Percentiles rank a stretch among this genome's conserved stretches.
Conservation (phyloP, 2,888 invertebrate species). For the Drosophila nr. perissopoda region DNA sequence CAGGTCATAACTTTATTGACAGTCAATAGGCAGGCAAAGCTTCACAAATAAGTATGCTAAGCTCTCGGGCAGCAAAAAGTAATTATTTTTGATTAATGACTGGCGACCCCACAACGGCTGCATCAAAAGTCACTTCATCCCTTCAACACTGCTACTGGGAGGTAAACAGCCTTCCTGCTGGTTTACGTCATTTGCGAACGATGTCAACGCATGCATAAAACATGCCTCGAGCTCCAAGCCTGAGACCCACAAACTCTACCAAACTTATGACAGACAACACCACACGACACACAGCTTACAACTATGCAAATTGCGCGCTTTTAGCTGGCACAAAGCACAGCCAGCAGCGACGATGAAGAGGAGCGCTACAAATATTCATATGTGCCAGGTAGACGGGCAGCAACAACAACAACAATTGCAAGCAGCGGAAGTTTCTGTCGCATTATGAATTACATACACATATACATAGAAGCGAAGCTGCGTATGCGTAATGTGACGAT, state of each 20-base stretch:
- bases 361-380: slow-evolving; percentile 62
- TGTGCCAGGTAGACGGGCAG: slow-evolving; percentile 59
- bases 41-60: slow-evolving; percentile 48
- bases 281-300: slow-evolving; percentile 59
- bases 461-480: slow-evolving; percentile 25
- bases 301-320: slow-evolving; percentile 77
- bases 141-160: neutral
- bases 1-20: slow-evolving; percentile 32
- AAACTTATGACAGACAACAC: slow-evolving; percentile 68
- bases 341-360: slow-evolving; percentile 29
- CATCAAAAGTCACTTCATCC: slow-evolving; percentile 13
- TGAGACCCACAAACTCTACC: slow-evolving; percentile 2
- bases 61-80: slow-evolving; percentile 50
- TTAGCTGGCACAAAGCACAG: slow-evolving; percentile 64
- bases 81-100: slow-evolving; percentile 70
- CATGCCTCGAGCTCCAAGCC: slow-evolving; percentile 35
- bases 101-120: slow-evolving; percentile 33
- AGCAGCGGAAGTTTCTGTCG: slow-evolving; percentile 71
- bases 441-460: slow-evolving; percentile 72
- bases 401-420: slow-evolving; percentile 26
- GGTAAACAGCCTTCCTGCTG: neutral
- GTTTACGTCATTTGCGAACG: slow-evolving; percentile 72
- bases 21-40: slow-evolving; percentile 39
- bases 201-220: slow-evolving; percentile 80
- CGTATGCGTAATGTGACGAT: slow-evolving; percentile 74